phyloP scores from a whole-genome alignment of 2,113 vertebrate species.

The Ctenodactylus gundi region DNA sequence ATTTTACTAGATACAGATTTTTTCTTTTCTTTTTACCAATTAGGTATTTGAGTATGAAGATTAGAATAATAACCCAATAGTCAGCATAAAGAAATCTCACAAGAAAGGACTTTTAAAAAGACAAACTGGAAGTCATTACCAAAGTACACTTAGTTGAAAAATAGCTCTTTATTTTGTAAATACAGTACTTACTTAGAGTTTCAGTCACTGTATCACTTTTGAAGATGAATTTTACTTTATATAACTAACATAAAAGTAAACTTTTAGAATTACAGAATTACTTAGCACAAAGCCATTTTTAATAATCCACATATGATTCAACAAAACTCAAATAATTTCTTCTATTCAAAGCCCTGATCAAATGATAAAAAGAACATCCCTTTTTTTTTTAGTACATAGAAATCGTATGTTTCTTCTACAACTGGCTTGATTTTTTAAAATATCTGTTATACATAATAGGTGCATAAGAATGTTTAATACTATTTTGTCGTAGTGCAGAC shows the following conservation, averaged over 20 bases:
- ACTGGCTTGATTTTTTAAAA: neutral
- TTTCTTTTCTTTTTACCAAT: neutral
- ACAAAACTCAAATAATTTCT: neutral
- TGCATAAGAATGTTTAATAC: neutral
- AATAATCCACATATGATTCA: neutral
- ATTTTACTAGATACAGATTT: neutral
- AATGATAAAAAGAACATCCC: neutral
- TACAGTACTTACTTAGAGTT: neutral
- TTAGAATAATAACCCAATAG: neutral
- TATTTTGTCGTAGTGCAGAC: neutral
- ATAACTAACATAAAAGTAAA: conserved; percentile 25
- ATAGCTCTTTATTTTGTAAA: neutral
- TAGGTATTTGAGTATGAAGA: neutral
- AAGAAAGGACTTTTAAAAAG: neutral
- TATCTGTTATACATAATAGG: neutral
- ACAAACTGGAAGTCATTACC: neutral
- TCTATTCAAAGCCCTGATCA: neutral
- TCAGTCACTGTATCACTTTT: neutral
- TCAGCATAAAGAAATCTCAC: neutral
- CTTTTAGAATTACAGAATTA: neutral
- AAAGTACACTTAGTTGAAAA: neutral
- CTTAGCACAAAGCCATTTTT: neutral
- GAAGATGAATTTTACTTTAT: neutral
- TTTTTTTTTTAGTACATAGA: neutral
- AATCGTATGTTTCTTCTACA: neutral